Conservation (phyloP, 2,113 vertebrate genomes). For the Cyprinus carpio region DNA sequence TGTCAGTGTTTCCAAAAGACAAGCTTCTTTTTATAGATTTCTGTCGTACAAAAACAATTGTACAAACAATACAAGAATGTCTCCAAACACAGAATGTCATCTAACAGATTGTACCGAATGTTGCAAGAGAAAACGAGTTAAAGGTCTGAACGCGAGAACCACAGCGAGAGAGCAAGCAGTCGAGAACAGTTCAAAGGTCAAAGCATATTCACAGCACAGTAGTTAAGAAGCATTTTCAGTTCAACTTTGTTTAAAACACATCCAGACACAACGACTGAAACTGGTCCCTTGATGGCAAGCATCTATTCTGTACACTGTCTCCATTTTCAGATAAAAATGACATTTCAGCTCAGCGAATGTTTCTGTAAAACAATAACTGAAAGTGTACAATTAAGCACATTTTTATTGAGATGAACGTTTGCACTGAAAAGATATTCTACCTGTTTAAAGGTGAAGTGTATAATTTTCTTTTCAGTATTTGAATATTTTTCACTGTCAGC, state of each 20-base stretch:
- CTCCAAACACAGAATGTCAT: conserved; percentile 58
- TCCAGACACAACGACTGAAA: conserved; percentile 4
- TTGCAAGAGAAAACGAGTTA: conserved; percentile 59
- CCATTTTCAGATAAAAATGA: neutral
- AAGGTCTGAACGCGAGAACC: conserved; percentile 50
- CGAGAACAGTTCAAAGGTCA: conserved; percentile 17
- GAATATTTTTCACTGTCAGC: neutral
- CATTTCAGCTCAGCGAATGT: neutral
- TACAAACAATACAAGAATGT: conserved; percentile 66
- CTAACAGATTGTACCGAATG: conserved; percentile 57
- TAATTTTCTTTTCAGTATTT: neutral
- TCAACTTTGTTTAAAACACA: conserved; percentile 16
- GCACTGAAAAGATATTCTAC: neutral
- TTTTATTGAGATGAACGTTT: neutral
- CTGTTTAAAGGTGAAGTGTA: neutral
- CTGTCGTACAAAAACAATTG: conserved; percentile 59
- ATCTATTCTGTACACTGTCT: neutral
- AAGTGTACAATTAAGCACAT: neutral
- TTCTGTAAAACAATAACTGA: neutral
- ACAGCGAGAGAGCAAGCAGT: conserved; percentile 44
- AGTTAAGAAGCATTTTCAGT: conserved; percentile 14
- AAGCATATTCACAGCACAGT: conserved; percentile 51
- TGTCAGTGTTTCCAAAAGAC: conserved; percentile 77
- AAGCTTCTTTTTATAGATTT: conserved; percentile 71
- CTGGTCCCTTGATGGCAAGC: neutral